A percentile compares a stretch with the other conserved stretches of the same genome.
These are phyloP conservation scores for Bombycilla garrulus DNA, from an alignment of 2,113 vertebrate species.

Conservation along the genomic window DNA sequence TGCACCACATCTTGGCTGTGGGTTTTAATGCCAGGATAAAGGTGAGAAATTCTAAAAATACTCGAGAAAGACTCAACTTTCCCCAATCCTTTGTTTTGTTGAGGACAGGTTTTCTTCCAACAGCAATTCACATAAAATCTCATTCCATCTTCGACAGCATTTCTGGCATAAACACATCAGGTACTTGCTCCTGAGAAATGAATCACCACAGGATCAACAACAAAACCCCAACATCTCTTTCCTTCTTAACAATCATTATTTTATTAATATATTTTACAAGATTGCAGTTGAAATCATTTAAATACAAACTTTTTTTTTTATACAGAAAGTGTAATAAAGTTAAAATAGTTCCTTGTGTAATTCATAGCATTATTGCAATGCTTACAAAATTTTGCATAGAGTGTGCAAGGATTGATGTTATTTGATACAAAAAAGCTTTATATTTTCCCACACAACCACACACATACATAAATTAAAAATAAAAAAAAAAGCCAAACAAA, in stretches of 20 bases:
- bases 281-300: conserved; percentile 90
- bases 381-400: conserved; percentile 93
- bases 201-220: neutral
- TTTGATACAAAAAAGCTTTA: conserved; percentile 76
- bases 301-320: conserved; percentile 89
- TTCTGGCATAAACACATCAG: neutral
- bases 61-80: neutral
- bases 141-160: neutral
- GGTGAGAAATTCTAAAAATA: neutral
- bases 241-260: conserved; percentile 83
- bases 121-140: neutral
- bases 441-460: conserved; percentile 67
- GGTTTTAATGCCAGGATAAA: neutral
- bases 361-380: conserved; percentile 88
- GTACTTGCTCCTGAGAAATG: neutral
- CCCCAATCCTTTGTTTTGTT: neutral
- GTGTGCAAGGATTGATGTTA: conserved; percentile 86
- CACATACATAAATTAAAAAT: conserved; percentile 66
- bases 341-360: conserved; percentile 88
- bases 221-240: neutral
- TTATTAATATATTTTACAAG: conserved; percentile 94
- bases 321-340: conserved; percentile 92
- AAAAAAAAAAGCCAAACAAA: conserved; percentile 58
- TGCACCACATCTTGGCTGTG: neutral
- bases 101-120: neutral